Percentiles rank a stretch among this genome's conserved stretches.
phyloP scores from a whole-genome alignment of 23 tunicate genomes.

The Botrylloides violaceus region DNA sequence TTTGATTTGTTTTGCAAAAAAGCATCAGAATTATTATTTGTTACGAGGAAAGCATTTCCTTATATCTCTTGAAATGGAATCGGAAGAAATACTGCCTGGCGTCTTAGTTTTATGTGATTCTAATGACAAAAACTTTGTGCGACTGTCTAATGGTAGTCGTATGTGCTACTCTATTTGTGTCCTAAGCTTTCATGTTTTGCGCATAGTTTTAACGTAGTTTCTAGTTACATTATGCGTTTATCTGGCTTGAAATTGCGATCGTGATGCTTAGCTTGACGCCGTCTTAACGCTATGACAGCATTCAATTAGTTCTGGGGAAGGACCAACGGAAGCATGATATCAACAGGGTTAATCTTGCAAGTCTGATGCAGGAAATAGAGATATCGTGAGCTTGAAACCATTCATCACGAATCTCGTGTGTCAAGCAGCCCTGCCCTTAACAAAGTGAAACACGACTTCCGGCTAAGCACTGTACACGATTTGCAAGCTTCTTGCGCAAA shows the following conservation, averaged over 20 bases:
- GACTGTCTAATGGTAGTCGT: too few relatives aligned
- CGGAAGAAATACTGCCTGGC: too few relatives aligned
- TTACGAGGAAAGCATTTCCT: too few relatives aligned
- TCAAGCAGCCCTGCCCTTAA: conserved; percentile 5
- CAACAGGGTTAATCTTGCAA: conserved; percentile 13
- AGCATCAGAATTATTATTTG: too few relatives aligned
- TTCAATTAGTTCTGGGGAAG: neutral
- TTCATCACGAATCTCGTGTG: conserved; percentile 15
- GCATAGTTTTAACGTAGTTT: neutral
- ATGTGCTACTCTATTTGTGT: too few relatives aligned
- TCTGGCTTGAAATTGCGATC: neutral
- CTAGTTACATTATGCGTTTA: neutral
- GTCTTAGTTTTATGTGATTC: too few relatives aligned
- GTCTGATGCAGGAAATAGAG: conserved; percentile 25
- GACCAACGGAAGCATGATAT: neutral
- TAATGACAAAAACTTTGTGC: too few relatives aligned
- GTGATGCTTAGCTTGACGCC: neutral
- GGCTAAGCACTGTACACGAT: neutral
- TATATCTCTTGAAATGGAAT: too few relatives aligned
- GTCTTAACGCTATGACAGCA: neutral
- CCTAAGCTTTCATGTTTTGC: too few relatives aligned
- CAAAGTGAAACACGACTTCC: conserved; percentile 8
- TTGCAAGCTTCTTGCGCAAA: too few relatives aligned
- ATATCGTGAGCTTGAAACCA: conserved; percentile 25
- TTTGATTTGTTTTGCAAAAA: too few relatives aligned